A percentile compares a stretch with the other conserved stretches of the same genome.
These are phyloP conservation scores for Globodera rostochiensis DNA, from an alignment of 1,140 invertebrate species.

Conservation along the genomic window DNA sequence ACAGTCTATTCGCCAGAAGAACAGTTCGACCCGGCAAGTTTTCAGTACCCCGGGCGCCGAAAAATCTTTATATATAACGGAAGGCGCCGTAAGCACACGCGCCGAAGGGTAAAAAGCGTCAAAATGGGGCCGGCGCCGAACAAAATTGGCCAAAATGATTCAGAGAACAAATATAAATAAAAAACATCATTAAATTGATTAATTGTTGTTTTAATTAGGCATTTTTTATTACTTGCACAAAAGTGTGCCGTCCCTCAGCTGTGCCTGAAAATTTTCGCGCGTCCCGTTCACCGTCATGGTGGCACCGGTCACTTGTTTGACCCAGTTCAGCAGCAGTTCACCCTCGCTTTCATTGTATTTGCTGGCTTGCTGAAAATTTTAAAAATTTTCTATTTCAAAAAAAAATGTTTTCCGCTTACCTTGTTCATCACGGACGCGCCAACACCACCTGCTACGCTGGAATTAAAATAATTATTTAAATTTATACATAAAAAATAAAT, in stretches of 20 bases:
- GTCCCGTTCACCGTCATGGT: constrained; percentile 76
- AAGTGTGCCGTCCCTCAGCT: constrained; percentile 54
- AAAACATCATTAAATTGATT: too few species aligned
- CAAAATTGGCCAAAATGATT: too few species aligned
- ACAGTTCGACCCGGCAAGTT: too few species aligned
- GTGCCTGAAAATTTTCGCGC: constrained; percentile 80
- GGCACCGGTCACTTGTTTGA: constrained; percentile 78
- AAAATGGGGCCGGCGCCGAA: too few species aligned
- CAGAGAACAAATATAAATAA: too few species aligned
- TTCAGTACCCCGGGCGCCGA: too few species aligned
- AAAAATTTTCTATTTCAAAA: background rate
- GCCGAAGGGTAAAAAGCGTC: too few species aligned
- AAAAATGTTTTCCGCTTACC: constrained; percentile 62
- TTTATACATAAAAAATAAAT: too few species aligned
- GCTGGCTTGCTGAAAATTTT: constrained; percentile 44
- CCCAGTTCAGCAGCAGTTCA: constrained; percentile 85
- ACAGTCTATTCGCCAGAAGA: too few species aligned
- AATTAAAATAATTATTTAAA: too few species aligned
- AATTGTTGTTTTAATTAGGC: constrained; percentile 15
- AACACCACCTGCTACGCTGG: constrained; percentile 63
- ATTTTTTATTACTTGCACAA: constrained; percentile 56
- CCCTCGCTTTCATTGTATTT: constrained; percentile 92
- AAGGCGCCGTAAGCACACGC: too few species aligned
- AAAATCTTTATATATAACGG: too few species aligned
- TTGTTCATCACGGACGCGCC: constrained; percentile 62